Evolutionary conservation across 2,113 vertebrate genomes (phyloP).

Genomic region (Pithys albifrons): DNA sequence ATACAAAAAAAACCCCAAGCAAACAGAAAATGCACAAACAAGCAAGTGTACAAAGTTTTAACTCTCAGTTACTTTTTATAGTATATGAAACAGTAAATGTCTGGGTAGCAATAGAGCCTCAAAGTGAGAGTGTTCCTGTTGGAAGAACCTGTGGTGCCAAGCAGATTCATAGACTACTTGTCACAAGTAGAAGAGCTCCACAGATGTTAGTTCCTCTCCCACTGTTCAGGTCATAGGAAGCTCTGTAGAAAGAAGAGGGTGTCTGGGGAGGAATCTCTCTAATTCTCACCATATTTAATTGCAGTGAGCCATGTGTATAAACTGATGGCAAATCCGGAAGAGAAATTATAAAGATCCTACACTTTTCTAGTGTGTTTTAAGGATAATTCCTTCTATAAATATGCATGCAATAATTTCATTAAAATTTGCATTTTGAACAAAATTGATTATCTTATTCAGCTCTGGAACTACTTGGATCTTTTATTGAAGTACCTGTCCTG

Average conservation of each 20-base stretch:
- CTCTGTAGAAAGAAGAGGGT: not conserved
- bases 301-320: not conserved
- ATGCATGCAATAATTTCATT: not conserved
- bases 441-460: not conserved
- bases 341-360: not conserved
- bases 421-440: not conserved
- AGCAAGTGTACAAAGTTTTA: not conserved
- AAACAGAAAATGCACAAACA: not conserved
- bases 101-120: not conserved
- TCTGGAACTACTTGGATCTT: not conserved
- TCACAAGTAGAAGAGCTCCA: not conserved
- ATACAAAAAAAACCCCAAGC: no score
- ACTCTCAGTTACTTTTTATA: not conserved
- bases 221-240: not conserved
- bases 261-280: not conserved
- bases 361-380: not conserved
- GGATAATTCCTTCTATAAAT: not conserved
- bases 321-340: not conserved
- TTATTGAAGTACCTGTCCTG: not conserved
- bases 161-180: not conserved
- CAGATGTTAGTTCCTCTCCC: not conserved
- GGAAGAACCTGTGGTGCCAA: not conserved
- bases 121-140: not conserved
- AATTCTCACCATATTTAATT: not conserved
- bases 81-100: not conserved